Conservation (phyloP, 2,888 invertebrate genomes). For the Yponomeuta evonymella region DNA sequence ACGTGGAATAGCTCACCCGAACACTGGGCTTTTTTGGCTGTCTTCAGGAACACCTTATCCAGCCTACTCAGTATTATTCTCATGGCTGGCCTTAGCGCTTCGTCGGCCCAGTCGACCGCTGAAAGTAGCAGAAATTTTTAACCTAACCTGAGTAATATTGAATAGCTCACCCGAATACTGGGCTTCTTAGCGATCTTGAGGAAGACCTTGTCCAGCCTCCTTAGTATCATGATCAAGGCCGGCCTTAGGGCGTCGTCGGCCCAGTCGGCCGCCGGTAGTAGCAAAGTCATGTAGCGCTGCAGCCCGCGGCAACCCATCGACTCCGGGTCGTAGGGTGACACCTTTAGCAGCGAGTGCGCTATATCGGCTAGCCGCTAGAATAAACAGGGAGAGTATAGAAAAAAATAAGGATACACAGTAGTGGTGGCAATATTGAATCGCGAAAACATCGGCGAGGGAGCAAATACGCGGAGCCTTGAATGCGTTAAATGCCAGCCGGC, state of each 20-base stretch:
- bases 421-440: too few relatives aligned
- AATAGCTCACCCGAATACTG: slow-evolving; percentile 82
- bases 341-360: slow-evolving; percentile 96
- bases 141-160: not conserved
- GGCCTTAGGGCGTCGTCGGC: slow-evolving; percentile 93
- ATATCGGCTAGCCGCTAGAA: slow-evolving; percentile 93
- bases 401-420: too few relatives aligned
- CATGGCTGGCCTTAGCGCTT: slow-evolving; percentile 92
- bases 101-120: slow-evolving; percentile 96
- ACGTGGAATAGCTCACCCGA: slow-evolving; percentile 68
- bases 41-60: slow-evolving; percentile 78
- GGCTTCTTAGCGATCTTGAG: slow-evolving; percentile 98
- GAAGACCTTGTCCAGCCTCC: slow-evolving; percentile 97
- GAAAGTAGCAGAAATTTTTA: slow-evolving; percentile 91
- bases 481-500: too few relatives aligned
- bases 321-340: slow-evolving; percentile 97
- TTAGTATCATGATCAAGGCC: slow-evolving; percentile 91
- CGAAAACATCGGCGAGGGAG: too few relatives aligned
- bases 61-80: slow-evolving; percentile 93
- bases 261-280: slow-evolving; percentile 97
- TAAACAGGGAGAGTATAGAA: not conserved
- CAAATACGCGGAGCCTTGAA: too few relatives aligned
- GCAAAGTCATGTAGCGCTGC: slow-evolving; percentile 93
- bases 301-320: slow-evolving; percentile 97
- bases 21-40: slow-evolving; percentile 96